These are phyloP conservation scores for Rhinolophus ferrumequinum DNA, from an alignment of 2,113 vertebrate genomes.

Conservation along the genomic window DNA sequence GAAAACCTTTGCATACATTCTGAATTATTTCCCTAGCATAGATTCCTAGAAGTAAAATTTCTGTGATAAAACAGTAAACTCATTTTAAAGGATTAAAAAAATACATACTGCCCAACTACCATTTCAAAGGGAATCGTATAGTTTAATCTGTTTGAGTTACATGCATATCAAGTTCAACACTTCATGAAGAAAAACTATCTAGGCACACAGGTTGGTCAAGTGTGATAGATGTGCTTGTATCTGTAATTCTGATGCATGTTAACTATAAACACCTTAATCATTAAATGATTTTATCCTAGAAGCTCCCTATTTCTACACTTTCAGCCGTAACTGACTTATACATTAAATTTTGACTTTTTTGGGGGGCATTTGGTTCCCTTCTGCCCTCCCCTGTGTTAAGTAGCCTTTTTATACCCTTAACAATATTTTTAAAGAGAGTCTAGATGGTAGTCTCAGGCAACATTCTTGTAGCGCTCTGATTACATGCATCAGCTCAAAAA, in stretches of 20 bases:
- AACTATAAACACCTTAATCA: background rate
- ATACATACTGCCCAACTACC: background rate
- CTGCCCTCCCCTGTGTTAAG: background rate
- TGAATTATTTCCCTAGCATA: constrained; percentile 29
- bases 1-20: background rate
- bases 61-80: background rate
- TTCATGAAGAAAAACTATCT: background rate
- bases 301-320: background rate
- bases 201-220: background rate
- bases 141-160: background rate
- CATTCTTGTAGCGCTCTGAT: background rate
- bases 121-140: background rate
- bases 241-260: background rate
- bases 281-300: background rate
- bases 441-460: background rate
- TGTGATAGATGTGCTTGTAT: background rate
- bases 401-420: background rate
- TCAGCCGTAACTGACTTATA: background rate
- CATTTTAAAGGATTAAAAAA: constrained; percentile 20
- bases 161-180: background rate
- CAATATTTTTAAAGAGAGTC: background rate
- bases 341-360: background rate
- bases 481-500: constrained; percentile 40
- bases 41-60: constrained; percentile 22
- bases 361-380: background rate